Evolutionary conservation across 2,797 vertebrate species (phyloP).

Genomic region (Dryobates pubescens): DNA sequence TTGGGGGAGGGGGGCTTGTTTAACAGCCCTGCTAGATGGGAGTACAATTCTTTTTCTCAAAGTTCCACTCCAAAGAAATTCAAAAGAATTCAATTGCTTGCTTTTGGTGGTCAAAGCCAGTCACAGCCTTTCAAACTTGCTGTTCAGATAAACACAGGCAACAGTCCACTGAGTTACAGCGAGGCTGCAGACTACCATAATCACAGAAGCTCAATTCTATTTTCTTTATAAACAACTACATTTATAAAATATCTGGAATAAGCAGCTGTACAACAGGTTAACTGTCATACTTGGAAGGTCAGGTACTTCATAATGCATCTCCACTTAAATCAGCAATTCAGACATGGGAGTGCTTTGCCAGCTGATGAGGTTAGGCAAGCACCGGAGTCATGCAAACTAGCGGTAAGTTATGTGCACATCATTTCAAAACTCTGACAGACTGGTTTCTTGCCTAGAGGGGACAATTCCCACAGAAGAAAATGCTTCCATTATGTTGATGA

Average conservation of each 20-base stretch:
- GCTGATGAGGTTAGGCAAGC: conserved; percentile 7
- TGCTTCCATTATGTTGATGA: neutral
- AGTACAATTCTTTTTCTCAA: conserved; percentile 14
- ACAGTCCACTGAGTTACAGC: neutral
- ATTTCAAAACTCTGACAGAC: conserved; percentile 30
- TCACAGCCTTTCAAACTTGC: neutral
- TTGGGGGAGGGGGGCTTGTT: neutral
- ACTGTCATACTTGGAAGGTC: conserved; percentile 46
- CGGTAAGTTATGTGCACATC: neutral
- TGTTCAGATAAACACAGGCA: neutral
- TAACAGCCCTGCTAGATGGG: neutral
- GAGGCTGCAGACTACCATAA: conserved; percentile 27
- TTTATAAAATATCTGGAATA: conserved; percentile 49
- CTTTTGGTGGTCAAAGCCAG: conserved; percentile 35
- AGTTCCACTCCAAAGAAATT: conserved; percentile 24
- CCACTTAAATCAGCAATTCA: neutral
- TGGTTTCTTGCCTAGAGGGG: conserved; percentile 16
- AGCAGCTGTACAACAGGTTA: conserved; percentile 60
- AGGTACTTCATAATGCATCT: conserved; percentile 30
- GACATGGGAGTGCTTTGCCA: neutral
- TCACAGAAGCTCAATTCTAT: conserved; percentile 32
- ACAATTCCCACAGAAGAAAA: conserved; percentile 15
- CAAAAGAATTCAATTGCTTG: neutral
- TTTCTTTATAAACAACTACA: conserved; percentile 10
- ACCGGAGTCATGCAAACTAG: conserved; percentile 29